Evolutionary conservation across 2,888 invertebrate genomes (phyloP).

Genomic region (Cotesia congregata): DNA sequence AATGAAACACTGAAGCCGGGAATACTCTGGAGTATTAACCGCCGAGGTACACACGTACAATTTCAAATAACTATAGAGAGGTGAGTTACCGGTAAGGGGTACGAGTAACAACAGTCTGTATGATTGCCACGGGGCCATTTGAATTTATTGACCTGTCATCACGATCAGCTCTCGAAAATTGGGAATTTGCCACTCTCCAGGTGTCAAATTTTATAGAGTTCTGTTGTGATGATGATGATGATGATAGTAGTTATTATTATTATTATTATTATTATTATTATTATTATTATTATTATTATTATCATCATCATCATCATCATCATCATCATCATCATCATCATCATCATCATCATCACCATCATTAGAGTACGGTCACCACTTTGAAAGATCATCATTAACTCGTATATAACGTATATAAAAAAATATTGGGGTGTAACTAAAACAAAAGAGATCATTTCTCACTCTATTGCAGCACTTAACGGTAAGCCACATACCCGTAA

Average conservation of each 20-base stretch:
- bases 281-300: too few species aligned
- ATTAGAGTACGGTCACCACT: too few species aligned
- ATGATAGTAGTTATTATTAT: constrained; percentile 26
- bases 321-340: too few species aligned
- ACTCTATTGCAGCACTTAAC: constrained; percentile 58
- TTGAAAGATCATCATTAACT: too few species aligned
- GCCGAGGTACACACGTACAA: constrained; percentile 22
- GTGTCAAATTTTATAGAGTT: constrained; percentile 60
- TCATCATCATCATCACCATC: too few species aligned
- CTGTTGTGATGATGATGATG: constrained; percentile 24
- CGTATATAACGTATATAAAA: neutral
- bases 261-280: too few species aligned
- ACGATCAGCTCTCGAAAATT: constrained; percentile 59
- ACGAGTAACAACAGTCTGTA: constrained; percentile 46
- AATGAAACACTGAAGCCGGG: neutral
- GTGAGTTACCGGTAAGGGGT: neutral
- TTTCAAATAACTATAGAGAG: constrained; percentile 25
- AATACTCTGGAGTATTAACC: neutral
- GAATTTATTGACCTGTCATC: constrained; percentile 67
- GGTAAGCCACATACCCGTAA: constrained; percentile 59
- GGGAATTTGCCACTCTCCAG: constrained; percentile 64
- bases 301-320: too few species aligned
- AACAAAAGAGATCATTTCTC: constrained; percentile 12
- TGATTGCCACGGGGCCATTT: constrained; percentile 59
- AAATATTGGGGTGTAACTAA: constrained; percentile 45